phyloP scores from a whole-genome alignment of 2,888 invertebrate species.

The Capitulum mitella region DNA sequence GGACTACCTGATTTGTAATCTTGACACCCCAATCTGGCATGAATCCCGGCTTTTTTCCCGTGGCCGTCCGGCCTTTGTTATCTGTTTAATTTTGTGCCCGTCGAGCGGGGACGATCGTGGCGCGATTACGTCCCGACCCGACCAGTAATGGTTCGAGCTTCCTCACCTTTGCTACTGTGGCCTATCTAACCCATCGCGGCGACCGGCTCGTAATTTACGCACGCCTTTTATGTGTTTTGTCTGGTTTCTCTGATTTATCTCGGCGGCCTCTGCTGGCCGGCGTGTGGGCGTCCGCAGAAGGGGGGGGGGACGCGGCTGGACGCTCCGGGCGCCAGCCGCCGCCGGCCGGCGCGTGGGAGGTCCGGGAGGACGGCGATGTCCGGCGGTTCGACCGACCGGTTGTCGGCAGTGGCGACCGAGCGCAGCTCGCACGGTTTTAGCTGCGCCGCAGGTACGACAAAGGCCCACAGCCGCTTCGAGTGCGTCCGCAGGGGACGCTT shows the following conservation, averaged over 20 bases:
- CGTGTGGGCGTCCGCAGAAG: background rate
- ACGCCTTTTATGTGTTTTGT: conserved; percentile 15
- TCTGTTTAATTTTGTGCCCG: background rate
- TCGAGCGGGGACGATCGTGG: background rate
- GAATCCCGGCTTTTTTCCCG: background rate
- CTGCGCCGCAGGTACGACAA: too few species aligned
- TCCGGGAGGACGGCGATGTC: background rate
- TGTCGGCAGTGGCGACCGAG: background rate
- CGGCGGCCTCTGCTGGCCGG: background rate
- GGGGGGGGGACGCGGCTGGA: background rate
- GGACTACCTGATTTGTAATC: conserved; percentile 14
- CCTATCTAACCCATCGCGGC: conserved; percentile 8
- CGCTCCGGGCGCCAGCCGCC: too few species aligned
- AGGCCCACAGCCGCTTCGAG: too few species aligned
- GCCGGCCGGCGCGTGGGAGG: too few species aligned
- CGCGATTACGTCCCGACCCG: background rate
- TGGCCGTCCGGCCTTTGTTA: background rate
- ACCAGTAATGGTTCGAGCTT: background rate
- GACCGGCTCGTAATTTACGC: background rate
- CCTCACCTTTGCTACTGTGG: conserved; percentile 12
- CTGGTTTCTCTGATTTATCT: conserved; percentile 19
- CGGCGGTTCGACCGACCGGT: background rate
- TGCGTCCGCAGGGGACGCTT: too few species aligned
- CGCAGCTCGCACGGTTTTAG: too few species aligned
- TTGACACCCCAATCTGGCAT: conserved; percentile 12